These are phyloP conservation scores for Taenioides sp. DNA, from an alignment of 2,797 vertebrate genomes.

Conservation along the genomic window DNA sequence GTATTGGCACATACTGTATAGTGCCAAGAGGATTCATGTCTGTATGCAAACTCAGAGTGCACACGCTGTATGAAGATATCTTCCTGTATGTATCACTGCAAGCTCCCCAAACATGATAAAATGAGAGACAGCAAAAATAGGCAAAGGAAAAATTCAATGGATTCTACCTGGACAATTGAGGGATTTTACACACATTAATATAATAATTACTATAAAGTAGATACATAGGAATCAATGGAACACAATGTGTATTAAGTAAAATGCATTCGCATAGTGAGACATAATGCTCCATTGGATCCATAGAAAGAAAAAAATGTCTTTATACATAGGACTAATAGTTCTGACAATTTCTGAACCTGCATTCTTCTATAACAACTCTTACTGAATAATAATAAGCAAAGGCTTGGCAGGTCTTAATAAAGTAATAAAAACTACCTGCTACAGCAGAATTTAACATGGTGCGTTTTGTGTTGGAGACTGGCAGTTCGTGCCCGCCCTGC, in stretches of 20 bases:
- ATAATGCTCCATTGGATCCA: too few relatives aligned
- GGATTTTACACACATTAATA: background rate
- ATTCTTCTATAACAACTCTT: too few relatives aligned
- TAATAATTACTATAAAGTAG: background rate
- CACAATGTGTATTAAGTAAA: background rate
- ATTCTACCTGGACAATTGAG: too few relatives aligned
- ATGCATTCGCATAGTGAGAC: background rate
- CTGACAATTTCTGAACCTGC: background rate
- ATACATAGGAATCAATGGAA: background rate
- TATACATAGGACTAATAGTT: background rate
- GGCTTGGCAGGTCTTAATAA: too few relatives aligned
- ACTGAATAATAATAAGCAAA: too few relatives aligned
- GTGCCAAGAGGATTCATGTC: constrained; percentile 21
- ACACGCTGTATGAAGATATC: constrained; percentile 47
- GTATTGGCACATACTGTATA: background rate
- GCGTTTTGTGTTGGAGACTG: too few relatives aligned
- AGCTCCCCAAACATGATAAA: constrained; percentile 31
- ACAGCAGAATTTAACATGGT: too few relatives aligned
- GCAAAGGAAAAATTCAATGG: too few relatives aligned
- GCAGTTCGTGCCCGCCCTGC: background rate
- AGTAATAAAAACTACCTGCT: too few relatives aligned
- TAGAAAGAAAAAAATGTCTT: too few relatives aligned
- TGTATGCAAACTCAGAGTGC: constrained; percentile 62
- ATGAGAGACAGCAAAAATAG: constrained; percentile 18
- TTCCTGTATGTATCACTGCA: constrained; percentile 56